phyloP scores from a whole-genome alignment of 2,888 invertebrate species.

The Molorchus minor region DNA sequence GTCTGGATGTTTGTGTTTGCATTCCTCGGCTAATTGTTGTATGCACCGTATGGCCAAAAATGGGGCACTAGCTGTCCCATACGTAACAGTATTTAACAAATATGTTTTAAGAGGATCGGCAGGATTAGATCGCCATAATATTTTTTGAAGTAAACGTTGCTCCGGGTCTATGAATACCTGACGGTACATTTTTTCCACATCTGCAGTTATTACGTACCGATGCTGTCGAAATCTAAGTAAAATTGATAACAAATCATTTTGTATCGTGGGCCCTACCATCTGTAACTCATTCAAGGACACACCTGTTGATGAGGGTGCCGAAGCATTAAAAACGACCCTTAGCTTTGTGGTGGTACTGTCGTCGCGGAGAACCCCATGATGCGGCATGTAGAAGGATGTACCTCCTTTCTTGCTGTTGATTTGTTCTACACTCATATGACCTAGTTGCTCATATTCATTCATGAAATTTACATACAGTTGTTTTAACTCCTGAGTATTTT shows the following conservation, averaged over 20 bases:
- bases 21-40: background rate
- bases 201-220: slow-evolving; percentile 24
- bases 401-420: background rate
- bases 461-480: slow-evolving; percentile 22
- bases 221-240: slow-evolving; percentile 14
- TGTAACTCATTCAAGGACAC: slow-evolving; percentile 18
- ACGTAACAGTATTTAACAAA: slow-evolving; percentile 14
- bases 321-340: slow-evolving; percentile 22
- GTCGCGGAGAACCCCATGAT: background rate
- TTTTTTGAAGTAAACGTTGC: slow-evolving; percentile 15
- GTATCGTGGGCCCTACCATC: slow-evolving; percentile 23
- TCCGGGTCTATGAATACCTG: slow-evolving; percentile 6
- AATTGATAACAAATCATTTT: slow-evolving; percentile 20
- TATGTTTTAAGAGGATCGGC: background rate
- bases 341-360: slow-evolving; percentile 16
- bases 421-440: background rate
- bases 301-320: background rate
- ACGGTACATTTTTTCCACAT: slow-evolving; percentile 28
- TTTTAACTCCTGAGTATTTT: slow-evolving; percentile 25
- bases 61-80: slow-evolving; percentile 13
- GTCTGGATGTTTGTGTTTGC: background rate
- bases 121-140: slow-evolving; percentile 18
- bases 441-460: background rate
- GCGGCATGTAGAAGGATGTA: background rate
- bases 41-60: slow-evolving; percentile 17